Base-by-base conservation (phyloP, 2,113 vertebrate species). In the Halcyon senegalensis region DNA sequence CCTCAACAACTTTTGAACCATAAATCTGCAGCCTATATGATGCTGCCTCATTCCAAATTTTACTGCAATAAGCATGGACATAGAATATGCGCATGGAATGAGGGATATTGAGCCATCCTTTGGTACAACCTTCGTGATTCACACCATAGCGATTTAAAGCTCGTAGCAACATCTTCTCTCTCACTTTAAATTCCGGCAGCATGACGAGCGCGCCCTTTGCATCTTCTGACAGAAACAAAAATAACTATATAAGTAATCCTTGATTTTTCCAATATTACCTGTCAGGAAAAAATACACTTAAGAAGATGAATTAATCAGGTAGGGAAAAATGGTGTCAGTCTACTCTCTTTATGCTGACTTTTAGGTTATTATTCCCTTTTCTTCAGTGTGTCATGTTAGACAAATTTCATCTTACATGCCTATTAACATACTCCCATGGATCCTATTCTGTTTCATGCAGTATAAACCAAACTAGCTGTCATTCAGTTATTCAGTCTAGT, bases 61-160 rank as follows among this genome's bases (percentile, higher is more conserved):
- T 99, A 95, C 99, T 99, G 82, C 99, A 99, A 93, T 99, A 99
- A 25, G 99, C 99, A 13, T 99, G 99, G 62, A 98, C 68, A 41
- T 99, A 99, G 96, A 99, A 99, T 85, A 99, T 97, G 53, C 99
- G 98, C 98, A 98, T 98, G 94, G 98, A 98, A 89, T 99, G 99
- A 43, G 99, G 99, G 60, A 99, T 98, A 79, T 97, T 99, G 95
- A 99, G 98, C 99, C 99, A 99, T 4, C 98, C 99, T 64, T 97
- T 98, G 44, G 94, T 73, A 72, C 98, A 99, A 3, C 99, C 99
- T 39, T 99, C 98, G 2, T 97, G 97, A 15, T 98, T 98, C 16
- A 98, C 53, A 17, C 99, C 99, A 28, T 99, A 99, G 80, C 99
- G 98, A 94, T 99, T 98, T 84, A 99, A 83, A 2, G 99, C 98